Percentiles rank a stretch among this genome's conserved stretches.
Conservation (phyloP, 35 echinoderm and acorn worm genomes). For the Eucidaris tribuloides region DNA sequence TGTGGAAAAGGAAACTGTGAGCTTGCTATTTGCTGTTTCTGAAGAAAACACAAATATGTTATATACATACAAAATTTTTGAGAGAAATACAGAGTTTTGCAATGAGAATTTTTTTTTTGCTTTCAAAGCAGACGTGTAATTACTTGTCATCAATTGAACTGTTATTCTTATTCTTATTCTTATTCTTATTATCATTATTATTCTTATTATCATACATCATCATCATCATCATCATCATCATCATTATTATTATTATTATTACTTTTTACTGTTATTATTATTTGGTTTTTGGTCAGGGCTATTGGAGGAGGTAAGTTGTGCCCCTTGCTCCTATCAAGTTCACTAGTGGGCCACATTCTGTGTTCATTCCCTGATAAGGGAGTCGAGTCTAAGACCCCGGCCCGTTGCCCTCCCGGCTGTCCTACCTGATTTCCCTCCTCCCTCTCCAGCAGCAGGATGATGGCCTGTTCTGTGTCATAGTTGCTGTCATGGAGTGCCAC, state of each 20-base stretch:
- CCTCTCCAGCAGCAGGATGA: constrained; percentile 85
- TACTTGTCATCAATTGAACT: no score
- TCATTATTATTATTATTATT: background rate
- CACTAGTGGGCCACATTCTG: background rate
- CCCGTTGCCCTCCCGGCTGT: background rate
- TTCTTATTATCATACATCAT: no score
- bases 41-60: no score
- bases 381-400: background rate
- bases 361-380: background rate
- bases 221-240: background rate
- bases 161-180: no score
- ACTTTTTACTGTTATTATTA: background rate
- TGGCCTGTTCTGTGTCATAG: constrained; percentile 91
- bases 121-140: no score
- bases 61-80: no score
- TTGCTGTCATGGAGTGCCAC: constrained; percentile 86
- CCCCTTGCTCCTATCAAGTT: background rate
- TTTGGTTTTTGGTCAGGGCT: background rate
- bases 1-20: no score
- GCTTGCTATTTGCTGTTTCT: no score
- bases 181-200: no score
- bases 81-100: no score
- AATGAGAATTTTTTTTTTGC: no score
- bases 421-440: constrained; percentile 66
- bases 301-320: background rate